These are phyloP conservation scores for Felis chaus DNA, from an alignment of 2,113 vertebrate genomes.

Conservation along the genomic window DNA sequence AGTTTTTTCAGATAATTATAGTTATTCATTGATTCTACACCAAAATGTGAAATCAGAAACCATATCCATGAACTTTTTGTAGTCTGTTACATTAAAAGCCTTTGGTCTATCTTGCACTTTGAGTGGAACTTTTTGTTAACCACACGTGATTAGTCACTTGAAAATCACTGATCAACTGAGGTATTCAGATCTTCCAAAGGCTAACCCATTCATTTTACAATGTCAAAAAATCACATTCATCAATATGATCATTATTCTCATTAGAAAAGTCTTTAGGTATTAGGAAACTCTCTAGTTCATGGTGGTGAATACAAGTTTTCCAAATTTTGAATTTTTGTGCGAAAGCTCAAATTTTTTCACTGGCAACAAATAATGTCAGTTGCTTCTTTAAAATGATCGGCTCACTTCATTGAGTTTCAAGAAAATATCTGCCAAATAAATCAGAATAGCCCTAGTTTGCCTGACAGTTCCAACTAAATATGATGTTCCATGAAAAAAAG, in stretches of 20 bases:
- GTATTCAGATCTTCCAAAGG: not conserved
- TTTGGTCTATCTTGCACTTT: not conserved
- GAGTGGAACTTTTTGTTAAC: not conserved
- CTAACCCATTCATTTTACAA: not conserved
- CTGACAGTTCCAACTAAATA: not conserved
- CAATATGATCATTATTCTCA: not conserved
- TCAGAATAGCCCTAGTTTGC: not conserved
- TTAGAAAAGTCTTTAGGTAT: not conserved
- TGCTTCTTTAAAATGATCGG: not conserved
- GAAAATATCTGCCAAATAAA: not conserved
- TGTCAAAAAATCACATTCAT: not conserved
- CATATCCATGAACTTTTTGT: not conserved
- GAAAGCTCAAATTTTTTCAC: not conserved
- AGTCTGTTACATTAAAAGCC: not conserved
- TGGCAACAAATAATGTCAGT: not conserved
- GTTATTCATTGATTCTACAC: not conserved
- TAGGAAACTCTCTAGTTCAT: not conserved
- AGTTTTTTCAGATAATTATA: not conserved
- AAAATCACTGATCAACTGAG: not conserved
- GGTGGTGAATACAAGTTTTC: not conserved
- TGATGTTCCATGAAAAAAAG: not conserved
- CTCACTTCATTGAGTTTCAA: not conserved
- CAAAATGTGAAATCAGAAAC: conserved; percentile 1
- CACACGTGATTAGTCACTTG: not conserved
- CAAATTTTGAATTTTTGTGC: not conserved